Evolutionary conservation across 2,888 invertebrate genomes (phyloP).

Genomic region (Hydriomena furcata): DNA sequence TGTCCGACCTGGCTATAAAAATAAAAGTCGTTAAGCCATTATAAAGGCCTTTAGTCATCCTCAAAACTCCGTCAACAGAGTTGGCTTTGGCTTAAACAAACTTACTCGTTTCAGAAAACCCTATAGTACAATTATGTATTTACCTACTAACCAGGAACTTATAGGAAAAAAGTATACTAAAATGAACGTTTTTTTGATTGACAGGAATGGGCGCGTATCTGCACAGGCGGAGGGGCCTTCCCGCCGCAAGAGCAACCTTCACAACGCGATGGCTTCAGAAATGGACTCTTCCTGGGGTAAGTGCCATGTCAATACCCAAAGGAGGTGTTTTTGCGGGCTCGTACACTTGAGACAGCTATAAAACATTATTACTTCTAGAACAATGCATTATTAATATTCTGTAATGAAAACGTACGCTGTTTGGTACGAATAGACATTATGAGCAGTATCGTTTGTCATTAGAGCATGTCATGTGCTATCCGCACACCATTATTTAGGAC

Average conservation of each 20-base stretch:
- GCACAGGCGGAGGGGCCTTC: constrained; percentile 86
- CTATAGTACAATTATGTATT: too few species aligned
- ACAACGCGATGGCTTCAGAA: constrained; percentile 82
- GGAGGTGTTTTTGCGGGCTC: constrained; percentile 14
- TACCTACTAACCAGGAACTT: too few species aligned
- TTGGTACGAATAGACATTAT: constrained; percentile 14
- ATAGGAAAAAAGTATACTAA: too few species aligned
- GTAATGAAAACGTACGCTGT: constrained; percentile 23
- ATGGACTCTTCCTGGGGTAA: constrained; percentile 78
- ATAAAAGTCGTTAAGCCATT: too few species aligned
- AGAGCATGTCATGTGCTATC: constrained; percentile 2
- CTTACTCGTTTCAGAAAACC: too few species aligned
- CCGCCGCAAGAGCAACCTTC: constrained; percentile 88
- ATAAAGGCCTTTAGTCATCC: too few species aligned
- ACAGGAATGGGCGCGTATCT: constrained; percentile 76
- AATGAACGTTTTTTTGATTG: constrained; percentile 11
- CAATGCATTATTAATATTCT: constrained; percentile 39
- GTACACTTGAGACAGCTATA: constrained; percentile 22
- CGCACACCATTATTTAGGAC: too few species aligned
- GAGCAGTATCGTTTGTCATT: constrained; percentile 22
- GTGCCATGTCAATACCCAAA: constrained; percentile 33
- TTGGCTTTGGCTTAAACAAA: too few species aligned
- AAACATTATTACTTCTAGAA: constrained; percentile 24
- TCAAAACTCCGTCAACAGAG: too few species aligned
- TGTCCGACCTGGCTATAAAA: too few species aligned